Conservation (phyloP, 2,888 invertebrate genomes). For the Microchrysa polita region DNA sequence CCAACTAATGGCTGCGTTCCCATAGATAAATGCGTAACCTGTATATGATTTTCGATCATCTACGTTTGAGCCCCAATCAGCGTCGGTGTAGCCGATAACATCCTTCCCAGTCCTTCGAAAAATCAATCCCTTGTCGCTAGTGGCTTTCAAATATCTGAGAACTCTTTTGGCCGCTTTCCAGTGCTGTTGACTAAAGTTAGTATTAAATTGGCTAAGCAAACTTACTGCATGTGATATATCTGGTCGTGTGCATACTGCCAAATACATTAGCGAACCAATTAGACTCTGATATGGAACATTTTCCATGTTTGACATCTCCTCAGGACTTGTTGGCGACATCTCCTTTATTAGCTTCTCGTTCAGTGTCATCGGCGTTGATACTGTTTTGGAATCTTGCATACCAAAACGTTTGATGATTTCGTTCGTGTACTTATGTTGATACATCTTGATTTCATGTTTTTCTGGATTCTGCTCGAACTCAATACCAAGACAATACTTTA, state of each 20-base stretch:
- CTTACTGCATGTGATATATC: conserved; percentile 51
- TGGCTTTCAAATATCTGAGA: conserved; percentile 39
- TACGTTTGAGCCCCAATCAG: conserved; percentile 44
- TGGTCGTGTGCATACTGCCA: conserved; percentile 50
- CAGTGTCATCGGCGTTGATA: conserved; percentile 45
- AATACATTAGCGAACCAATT: conserved; percentile 50
- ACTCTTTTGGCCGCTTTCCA: conserved; percentile 39
- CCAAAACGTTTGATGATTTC: conserved; percentile 48
- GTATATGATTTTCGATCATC: conserved; percentile 43
- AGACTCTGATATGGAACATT: conserved; percentile 12
- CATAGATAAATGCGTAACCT: conserved; percentile 20
- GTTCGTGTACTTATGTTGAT: conserved; percentile 50
- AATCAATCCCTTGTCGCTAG: conserved; percentile 41
- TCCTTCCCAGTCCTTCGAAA: background rate
- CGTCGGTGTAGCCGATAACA: conserved; percentile 29
- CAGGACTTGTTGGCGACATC: background rate
- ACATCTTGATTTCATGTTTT: conserved; percentile 46
- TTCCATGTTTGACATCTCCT: background rate
- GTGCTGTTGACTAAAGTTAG: conserved; percentile 34
- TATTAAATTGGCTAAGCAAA: conserved; percentile 49
- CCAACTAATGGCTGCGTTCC: conserved; percentile 6
- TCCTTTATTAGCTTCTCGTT: conserved; percentile 33
- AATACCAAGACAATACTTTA: conserved; percentile 49
- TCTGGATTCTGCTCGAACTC: conserved; percentile 45
- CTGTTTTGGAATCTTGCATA: conserved; percentile 50